A percentile compares a stretch with the other conserved stretches of the same genome.
Evolutionary conservation across 2,797 vertebrate species (phyloP).

Genomic region (Sternarchorhynchus goeldii): DNA sequence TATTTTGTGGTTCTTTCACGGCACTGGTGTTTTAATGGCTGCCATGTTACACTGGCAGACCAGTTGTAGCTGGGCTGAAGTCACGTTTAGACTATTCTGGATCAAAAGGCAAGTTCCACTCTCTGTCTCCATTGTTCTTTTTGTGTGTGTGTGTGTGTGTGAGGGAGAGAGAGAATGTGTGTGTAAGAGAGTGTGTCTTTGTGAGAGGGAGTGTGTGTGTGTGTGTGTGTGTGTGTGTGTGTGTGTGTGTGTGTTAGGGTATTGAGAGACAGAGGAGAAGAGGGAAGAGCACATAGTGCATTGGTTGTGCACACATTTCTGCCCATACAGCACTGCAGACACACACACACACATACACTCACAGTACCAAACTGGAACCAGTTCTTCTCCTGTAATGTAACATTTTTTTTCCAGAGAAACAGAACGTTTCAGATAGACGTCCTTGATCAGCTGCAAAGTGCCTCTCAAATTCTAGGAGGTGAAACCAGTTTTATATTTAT

Average conservation of each 20-base stretch:
- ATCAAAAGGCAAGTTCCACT: slow-evolving; percentile 18
- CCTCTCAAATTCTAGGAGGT: too few species aligned
- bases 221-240: slow-evolving; percentile 2
- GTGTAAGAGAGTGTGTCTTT: too few species aligned
- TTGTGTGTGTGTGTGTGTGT: slow-evolving; percentile 8
- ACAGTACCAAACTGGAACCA: too few species aligned
- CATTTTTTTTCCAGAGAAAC: too few species aligned
- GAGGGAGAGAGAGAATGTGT: too few species aligned
- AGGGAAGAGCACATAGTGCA: not conserved
- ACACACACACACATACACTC: not conserved
- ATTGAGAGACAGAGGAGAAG: not conserved
- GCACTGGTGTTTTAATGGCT: not conserved
- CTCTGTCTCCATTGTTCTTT: slow-evolving; percentile 1
- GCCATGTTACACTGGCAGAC: not conserved
- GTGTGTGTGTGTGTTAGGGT: slow-evolving; percentile 7
- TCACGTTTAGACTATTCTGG: not conserved
- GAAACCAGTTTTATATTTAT: too few species aligned
- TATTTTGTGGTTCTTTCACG: too few species aligned
- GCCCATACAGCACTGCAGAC: not conserved
- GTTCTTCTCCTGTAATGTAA: too few species aligned
- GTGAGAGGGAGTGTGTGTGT: not conserved
- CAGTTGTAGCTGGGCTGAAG: not conserved
- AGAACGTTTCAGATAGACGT: too few species aligned
- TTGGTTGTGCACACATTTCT: not conserved
- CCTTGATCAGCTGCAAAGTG: too few species aligned